phyloP scores from a whole-genome alignment of 2,113 vertebrate species.

The Thunnus maccoyii region DNA sequence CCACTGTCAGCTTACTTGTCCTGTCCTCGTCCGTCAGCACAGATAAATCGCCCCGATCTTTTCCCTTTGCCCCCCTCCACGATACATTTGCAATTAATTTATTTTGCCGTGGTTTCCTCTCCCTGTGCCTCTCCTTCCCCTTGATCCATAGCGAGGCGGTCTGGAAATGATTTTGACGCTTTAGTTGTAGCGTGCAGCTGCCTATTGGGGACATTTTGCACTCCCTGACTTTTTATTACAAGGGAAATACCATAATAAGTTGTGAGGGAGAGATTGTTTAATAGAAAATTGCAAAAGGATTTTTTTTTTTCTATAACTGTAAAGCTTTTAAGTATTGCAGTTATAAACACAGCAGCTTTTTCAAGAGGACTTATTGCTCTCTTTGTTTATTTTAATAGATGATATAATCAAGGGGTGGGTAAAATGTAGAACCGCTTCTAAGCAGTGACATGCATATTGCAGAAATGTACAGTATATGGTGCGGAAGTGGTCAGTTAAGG shows the following conservation, averaged over 20 bases:
- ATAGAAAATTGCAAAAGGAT: slow-evolving; percentile 51
- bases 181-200: slow-evolving; percentile 79
- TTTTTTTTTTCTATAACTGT: slow-evolving; percentile 49
- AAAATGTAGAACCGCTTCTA: not conserved
- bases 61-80: slow-evolving; percentile 44
- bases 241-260: slow-evolving; percentile 60
- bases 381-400: slow-evolving; percentile 58
- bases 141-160: slow-evolving; percentile 74
- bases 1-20: slow-evolving; percentile 20
- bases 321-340: slow-evolving; percentile 64
- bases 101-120: slow-evolving; percentile 77
- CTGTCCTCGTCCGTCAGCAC: slow-evolving; percentile 54
- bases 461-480: not conserved
- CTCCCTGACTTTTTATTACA: slow-evolving; percentile 78
- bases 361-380: slow-evolving; percentile 56
- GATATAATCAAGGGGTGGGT: slow-evolving; percentile 51
- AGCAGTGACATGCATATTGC: no score
- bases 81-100: slow-evolving; percentile 85
- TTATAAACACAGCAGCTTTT: slow-evolving; percentile 63
- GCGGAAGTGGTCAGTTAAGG: slow-evolving; percentile 37
- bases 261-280: slow-evolving; percentile 43
- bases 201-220: slow-evolving; percentile 78
- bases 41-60: slow-evolving; percentile 52
- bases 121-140: slow-evolving; percentile 64
- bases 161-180: slow-evolving; percentile 85